Evolutionary conservation across 2,888 invertebrate species (phyloP).

Genomic region (Caenorhabditis imperialis): DNA sequence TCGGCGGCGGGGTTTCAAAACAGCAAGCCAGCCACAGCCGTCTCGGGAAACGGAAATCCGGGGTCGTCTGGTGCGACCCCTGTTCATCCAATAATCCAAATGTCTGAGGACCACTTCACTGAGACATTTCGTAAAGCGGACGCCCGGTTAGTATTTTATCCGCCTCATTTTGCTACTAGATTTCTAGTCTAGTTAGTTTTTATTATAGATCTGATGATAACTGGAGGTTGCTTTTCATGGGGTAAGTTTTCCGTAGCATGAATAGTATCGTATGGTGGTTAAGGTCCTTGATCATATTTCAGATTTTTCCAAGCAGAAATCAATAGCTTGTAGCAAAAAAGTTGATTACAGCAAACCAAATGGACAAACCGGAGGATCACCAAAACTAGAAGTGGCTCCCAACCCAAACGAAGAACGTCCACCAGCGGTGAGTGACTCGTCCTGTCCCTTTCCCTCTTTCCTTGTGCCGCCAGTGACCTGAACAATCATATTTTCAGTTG

Average conservation of each 20-base stretch:
- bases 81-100: slow-evolving; percentile 55
- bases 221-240: slow-evolving; percentile 3
- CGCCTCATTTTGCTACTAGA: too few relatives aligned
- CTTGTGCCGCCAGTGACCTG: slow-evolving; percentile 37
- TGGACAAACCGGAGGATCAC: slow-evolving; percentile 24
- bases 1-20: slow-evolving; percentile 45
- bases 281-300: too few relatives aligned
- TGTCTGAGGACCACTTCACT: slow-evolving; percentile 65
- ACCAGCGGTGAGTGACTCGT: slow-evolving; percentile 59
- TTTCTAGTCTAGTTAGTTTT: slow-evolving; percentile 15
- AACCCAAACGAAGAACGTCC: slow-evolving; percentile 55
- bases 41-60: slow-evolving; percentile 46
- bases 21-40: slow-evolving; percentile 21
- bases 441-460: neutral
- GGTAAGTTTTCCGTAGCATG: slow-evolving; percentile 38
- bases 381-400: neutral
- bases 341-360: slow-evolving; percentile 29
- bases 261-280: slow-evolving; percentile 37
- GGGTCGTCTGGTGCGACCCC: slow-evolving; percentile 47
- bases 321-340: too few relatives aligned
- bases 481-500: slow-evolving; percentile 52
- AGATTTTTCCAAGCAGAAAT: too few relatives aligned
- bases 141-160: slow-evolving; percentile 43
- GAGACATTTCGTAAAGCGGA: slow-evolving; percentile 58
- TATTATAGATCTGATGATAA: slow-evolving; percentile 13